These are phyloP conservation scores for Gila robusta DNA, from an alignment of 2,797 vertebrate genomes.

Conservation along the genomic window DNA sequence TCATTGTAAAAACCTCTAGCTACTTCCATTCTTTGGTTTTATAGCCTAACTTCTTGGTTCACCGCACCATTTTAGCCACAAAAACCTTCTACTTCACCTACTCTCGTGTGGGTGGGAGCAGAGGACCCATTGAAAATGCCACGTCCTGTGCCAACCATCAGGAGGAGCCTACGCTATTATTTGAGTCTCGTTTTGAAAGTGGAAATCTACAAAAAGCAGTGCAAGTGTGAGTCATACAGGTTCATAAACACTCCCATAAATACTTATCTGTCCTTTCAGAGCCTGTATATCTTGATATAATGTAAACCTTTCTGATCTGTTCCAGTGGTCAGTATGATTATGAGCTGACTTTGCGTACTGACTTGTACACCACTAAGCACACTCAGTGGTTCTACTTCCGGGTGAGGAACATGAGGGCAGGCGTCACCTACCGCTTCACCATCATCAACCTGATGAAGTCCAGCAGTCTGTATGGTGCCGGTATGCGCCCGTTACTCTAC, in stretches of 20 bases:
- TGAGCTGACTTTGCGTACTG: conserved; percentile 86
- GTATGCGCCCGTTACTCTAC: conserved; percentile 90
- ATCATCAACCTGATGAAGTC: conserved; percentile 91
- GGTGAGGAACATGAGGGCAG: conserved; percentile 87
- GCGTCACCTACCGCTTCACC: conserved; percentile 87
- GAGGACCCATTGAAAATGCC: conserved; percentile 67
- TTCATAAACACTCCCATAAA: conserved; percentile 19
- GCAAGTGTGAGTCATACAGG: conserved; percentile 84
- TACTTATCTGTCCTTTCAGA: neutral
- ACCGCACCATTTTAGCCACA: conserved; percentile 64
- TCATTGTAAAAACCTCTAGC: conserved; percentile 1
- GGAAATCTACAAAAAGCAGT: conserved; percentile 92
- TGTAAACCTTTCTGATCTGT: neutral
- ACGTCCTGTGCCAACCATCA: conserved; percentile 60
- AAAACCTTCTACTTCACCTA: conserved; percentile 80
- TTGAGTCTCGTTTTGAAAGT: conserved; percentile 95
- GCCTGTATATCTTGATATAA: neutral
- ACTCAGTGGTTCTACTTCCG: conserved; percentile 98
- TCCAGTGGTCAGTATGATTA: conserved; percentile 86
- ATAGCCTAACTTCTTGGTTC: neutral
- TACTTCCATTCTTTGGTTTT: neutral
- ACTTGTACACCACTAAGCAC: conserved; percentile 92
- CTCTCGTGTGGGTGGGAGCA: conserved; percentile 83
- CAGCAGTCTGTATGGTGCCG: conserved; percentile 87
- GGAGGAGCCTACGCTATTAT: conserved; percentile 81